Evolutionary conservation across 2,888 invertebrate species (phyloP).

Genomic region (Calliphora vomitoria): DNA sequence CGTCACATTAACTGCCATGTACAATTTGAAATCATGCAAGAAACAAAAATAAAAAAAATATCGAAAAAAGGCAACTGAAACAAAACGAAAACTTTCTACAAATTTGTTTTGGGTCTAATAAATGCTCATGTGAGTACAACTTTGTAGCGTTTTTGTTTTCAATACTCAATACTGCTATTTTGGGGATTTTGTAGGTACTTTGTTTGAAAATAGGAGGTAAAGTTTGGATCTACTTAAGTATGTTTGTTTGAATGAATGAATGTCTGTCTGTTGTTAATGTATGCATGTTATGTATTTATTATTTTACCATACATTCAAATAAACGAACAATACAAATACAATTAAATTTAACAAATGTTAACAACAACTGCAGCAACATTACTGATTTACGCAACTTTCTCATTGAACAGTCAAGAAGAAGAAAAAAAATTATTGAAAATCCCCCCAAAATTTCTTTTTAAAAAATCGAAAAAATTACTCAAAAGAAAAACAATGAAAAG

Average conservation of each 20-base stretch:
- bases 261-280: neutral
- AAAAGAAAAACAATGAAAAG: conserved; percentile 65
- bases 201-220: conserved; percentile 4
- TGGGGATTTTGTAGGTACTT: neutral
- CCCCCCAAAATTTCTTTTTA: neutral
- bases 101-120: conserved; percentile 69
- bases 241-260: neutral
- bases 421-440: conserved; percentile 31
- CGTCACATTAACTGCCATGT: conserved; percentile 64
- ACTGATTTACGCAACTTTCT: conserved; percentile 75
- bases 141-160: conserved; percentile 20
- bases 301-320: neutral
- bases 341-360: conserved; percentile 69
- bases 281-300: conserved; percentile 27
- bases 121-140: conserved; percentile 51
- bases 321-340: conserved; percentile 38
- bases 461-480: conserved; percentile 22
- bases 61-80: conserved; percentile 45
- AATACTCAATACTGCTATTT: neutral
- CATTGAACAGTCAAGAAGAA: conserved; percentile 44
- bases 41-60: conserved; percentile 37
- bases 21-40: conserved; percentile 62
- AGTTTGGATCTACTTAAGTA: neutral
- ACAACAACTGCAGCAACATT: conserved; percentile 23
- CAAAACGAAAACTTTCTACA: conserved; percentile 68